Evolutionary conservation across 2,888 invertebrate species (phyloP).

Genomic region (Zaprionus lineosus): DNA sequence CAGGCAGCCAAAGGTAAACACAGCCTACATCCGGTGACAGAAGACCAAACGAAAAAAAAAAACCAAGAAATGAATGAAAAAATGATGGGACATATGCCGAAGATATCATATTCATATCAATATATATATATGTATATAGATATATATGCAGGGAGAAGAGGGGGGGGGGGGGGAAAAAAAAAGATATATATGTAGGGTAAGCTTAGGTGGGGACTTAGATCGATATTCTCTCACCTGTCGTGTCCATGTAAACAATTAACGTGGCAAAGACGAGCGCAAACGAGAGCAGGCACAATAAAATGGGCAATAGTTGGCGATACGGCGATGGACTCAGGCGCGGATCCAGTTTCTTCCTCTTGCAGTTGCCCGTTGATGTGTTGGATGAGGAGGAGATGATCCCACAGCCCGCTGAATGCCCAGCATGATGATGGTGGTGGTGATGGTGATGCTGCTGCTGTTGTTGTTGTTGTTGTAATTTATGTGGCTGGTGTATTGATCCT

Average conservation of each 20-base stretch:
- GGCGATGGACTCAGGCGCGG: slow-evolving; percentile 81
- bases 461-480: slow-evolving; percentile 54
- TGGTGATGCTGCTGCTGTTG: slow-evolving; percentile 54
- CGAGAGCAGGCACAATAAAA: slow-evolving; percentile 89
- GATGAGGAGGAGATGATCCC: slow-evolving; percentile 23
- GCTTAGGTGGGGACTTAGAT: neutral
- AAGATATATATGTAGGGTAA: too few relatives aligned
- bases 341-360: slow-evolving; percentile 82
- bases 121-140: slow-evolving; percentile 5
- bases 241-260: slow-evolving; percentile 91
- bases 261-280: slow-evolving; percentile 92
- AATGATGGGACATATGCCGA: slow-evolving; percentile 65
- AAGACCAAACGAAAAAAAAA: slow-evolving; percentile 19
- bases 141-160: neutral
- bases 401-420: slow-evolving; percentile 34
- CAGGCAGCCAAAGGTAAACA: slow-evolving; percentile 54
- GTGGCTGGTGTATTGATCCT: slow-evolving; percentile 41
- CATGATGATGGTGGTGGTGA: slow-evolving; percentile 49
- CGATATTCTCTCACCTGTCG: slow-evolving; percentile 85
- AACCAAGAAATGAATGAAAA: slow-evolving; percentile 27
- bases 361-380: slow-evolving; percentile 43
- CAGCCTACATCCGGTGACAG: slow-evolving; percentile 75
- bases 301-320: slow-evolving; percentile 85
- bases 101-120: slow-evolving; percentile 71
- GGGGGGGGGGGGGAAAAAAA: neutral